Evolutionary conservation across 2,888 invertebrate genomes (phyloP).

Genomic region (Lochmaea capreae): DNA sequence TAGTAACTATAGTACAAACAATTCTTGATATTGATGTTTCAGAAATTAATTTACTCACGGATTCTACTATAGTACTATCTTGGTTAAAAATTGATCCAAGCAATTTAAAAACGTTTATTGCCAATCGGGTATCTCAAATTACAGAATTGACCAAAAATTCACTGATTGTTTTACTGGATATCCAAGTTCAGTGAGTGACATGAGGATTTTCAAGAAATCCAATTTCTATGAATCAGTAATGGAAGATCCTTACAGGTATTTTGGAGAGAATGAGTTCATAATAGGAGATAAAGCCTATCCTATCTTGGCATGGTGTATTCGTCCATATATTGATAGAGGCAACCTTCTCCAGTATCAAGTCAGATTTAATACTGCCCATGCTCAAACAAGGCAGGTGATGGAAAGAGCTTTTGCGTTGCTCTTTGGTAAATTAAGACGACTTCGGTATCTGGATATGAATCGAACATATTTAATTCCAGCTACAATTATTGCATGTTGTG

Average conservation of each 20-base stretch:
- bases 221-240: slow-evolving; percentile 42
- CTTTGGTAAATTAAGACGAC: slow-evolving; percentile 49
- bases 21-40: too few species aligned
- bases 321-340: slow-evolving; percentile 48
- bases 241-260: slow-evolving; percentile 26
- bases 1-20: too few species aligned
- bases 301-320: slow-evolving; percentile 44
- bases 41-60: too few species aligned
- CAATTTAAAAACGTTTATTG: too few species aligned
- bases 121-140: too few species aligned
- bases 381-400: slow-evolving; percentile 48
- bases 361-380: slow-evolving; percentile 38
- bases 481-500: slow-evolving; percentile 28
- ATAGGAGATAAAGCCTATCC: slow-evolving; percentile 52
- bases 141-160: slow-evolving; percentile 32
- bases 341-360: slow-evolving; percentile 37
- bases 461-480: slow-evolving; percentile 46
- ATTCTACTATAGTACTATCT: too few species aligned
- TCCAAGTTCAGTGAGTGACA: slow-evolving; percentile 50
- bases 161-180: slow-evolving; percentile 50
- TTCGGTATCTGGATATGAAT: slow-evolving; percentile 52
- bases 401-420: slow-evolving; percentile 51
- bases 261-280: slow-evolving; percentile 35
- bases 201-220: slow-evolving; percentile 50
- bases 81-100: too few species aligned